Percentiles rank a stretch among this genome's conserved stretches.
phyloP scores from a whole-genome alignment of 2,797 vertebrate species.

The Siniperca obscura region DNA sequence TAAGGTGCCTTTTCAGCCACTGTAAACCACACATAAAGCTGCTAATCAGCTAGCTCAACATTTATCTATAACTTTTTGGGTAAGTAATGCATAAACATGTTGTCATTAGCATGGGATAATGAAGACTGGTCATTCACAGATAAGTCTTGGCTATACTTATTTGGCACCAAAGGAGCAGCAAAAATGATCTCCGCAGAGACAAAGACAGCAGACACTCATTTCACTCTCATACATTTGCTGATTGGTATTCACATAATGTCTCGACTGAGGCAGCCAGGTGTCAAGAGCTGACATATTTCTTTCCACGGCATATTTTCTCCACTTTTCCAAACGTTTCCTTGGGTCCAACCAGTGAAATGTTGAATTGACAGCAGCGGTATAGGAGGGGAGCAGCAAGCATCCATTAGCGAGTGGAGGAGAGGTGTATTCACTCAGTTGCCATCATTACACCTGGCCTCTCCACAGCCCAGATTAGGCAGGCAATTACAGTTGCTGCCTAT shows the following conservation, averaged over 20 bases:
- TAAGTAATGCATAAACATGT: slow-evolving; percentile 22
- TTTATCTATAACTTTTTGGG: not conserved
- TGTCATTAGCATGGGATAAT: slow-evolving; percentile 45
- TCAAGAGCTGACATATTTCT: slow-evolving; percentile 67
- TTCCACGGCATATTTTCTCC: slow-evolving; percentile 53
- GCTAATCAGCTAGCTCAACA: not conserved
- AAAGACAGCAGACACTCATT: slow-evolving; percentile 57
- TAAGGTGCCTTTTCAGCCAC: not conserved
- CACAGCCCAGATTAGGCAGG: slow-evolving; percentile 65
- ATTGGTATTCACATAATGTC: slow-evolving; percentile 66
- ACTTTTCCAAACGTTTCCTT: slow-evolving; percentile 50
- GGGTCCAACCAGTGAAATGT: slow-evolving; percentile 52
- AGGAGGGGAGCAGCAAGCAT: slow-evolving; percentile 51
- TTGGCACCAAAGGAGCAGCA: slow-evolving; percentile 39
- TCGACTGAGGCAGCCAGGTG: slow-evolving; percentile 54
- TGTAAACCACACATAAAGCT: not conserved
- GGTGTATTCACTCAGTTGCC: slow-evolving; percentile 58
- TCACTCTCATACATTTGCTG: slow-evolving; percentile 49
- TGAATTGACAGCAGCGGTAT: slow-evolving; percentile 57
- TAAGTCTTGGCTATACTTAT: slow-evolving; percentile 37
- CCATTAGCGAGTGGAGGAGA: slow-evolving; percentile 62
- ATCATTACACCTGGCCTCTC: slow-evolving; percentile 76
- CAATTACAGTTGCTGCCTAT: slow-evolving; percentile 72
- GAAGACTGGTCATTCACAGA: slow-evolving; percentile 44
- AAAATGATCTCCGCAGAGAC: slow-evolving; percentile 36